Conservation (phyloP, 1,140 invertebrate species). For the Penaeus vannamei region DNA sequence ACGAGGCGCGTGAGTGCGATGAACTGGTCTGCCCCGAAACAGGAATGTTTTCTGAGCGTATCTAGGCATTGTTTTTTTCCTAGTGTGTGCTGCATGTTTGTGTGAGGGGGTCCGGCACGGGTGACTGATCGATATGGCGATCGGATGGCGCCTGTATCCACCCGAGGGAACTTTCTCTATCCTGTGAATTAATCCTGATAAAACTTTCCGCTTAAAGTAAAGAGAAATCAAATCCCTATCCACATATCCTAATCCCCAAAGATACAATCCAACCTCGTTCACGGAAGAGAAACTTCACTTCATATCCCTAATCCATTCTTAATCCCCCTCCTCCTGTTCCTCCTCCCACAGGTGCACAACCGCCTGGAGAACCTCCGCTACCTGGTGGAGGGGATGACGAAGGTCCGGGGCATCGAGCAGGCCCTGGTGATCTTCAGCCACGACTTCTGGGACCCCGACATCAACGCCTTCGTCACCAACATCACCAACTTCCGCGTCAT, state of each 20-base stretch:
- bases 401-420: slow-evolving; percentile 89
- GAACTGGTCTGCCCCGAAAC: background rate
- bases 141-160: too few species aligned
- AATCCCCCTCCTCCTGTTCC: background rate
- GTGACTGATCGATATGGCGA: too few species aligned
- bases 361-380: slow-evolving; percentile 93
- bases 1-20: background rate
- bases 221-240: too few species aligned
- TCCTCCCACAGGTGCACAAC: slow-evolving; percentile 85
- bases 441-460: slow-evolving; percentile 91
- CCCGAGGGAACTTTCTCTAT: too few species aligned
- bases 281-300: background rate
- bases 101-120: too few species aligned
- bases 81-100: background rate
- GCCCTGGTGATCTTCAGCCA: slow-evolving; percentile 94
- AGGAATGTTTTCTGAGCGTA: background rate
- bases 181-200: too few species aligned
- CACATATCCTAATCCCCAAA: too few species aligned
- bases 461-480: slow-evolving; percentile 77
- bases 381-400: slow-evolving; percentile 91
- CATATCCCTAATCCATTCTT: background rate
- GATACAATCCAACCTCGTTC: too few species aligned
- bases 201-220: too few species aligned
- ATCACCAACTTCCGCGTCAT: slow-evolving; percentile 77
- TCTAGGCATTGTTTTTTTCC: background rate